Percentiles rank a stretch among this genome's conserved stretches.
Evolutionary conservation across 2,888 invertebrate genomes (phyloP).

Genomic region (Dolichopus griseipennis): DNA sequence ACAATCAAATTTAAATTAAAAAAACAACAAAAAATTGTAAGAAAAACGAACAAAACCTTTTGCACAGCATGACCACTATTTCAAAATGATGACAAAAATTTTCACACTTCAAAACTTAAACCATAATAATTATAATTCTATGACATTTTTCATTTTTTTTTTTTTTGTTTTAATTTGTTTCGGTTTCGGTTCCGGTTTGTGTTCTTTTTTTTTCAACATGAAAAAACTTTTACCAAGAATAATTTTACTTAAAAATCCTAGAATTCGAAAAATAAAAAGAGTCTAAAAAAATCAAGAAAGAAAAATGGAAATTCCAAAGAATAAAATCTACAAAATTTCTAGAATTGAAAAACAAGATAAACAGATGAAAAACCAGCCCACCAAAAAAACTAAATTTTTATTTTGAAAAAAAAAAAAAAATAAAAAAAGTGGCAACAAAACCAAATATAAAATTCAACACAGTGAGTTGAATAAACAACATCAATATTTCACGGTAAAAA

Average conservation of each 20-base stretch:
- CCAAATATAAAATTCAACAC: not conserved
- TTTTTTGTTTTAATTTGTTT: not conserved
- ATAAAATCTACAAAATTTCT: no score
- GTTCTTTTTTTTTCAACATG: not conserved
- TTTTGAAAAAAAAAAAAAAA: no score
- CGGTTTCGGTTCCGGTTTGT: no score
- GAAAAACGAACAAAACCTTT: no score
- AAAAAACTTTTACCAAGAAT: not conserved
- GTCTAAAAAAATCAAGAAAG: no score
- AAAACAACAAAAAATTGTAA: no score
- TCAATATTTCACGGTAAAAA: conserved; percentile 2
- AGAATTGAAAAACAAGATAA: not conserved
- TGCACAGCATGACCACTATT: no score
- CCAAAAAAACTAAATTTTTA: not conserved
- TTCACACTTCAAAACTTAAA: no score
- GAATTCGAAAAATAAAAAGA: not conserved
- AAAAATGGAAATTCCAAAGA: no score
- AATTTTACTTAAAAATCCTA: not conserved
- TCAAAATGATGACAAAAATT: no score
- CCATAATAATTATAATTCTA: conserved; percentile 2
- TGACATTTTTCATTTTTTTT: not conserved
- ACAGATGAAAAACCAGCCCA: not conserved
- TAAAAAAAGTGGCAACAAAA: no score
- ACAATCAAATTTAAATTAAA: no score
- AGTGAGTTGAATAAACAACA: not conserved